These are phyloP conservation scores for Malthinus seriepunctatus DNA, from an alignment of 2,888 invertebrate species.

Conservation along the genomic window DNA sequence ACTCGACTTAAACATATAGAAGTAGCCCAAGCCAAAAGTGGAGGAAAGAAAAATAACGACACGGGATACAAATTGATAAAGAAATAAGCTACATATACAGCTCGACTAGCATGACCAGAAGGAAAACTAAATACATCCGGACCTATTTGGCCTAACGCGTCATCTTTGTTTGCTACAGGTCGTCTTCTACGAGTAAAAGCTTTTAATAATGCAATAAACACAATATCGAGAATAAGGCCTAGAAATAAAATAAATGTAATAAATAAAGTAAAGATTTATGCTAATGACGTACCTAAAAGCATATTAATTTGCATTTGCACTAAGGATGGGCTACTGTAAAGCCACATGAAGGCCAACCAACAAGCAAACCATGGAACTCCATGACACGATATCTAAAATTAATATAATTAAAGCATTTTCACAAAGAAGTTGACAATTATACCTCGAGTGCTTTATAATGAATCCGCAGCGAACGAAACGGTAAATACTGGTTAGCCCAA, in stretches of 20 bases:
- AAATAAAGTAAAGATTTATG: background rate
- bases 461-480: conserved; percentile 58
- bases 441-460: conserved; percentile 64
- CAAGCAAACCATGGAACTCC: conserved; percentile 84
- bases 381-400: conserved; percentile 77
- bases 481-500: conserved; percentile 55
- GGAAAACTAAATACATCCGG: conserved; percentile 93
- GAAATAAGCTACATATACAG: conserved; percentile 74
- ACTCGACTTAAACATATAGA: conserved; percentile 79
- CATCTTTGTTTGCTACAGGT: conserved; percentile 66
- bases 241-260: conserved; percentile 50
- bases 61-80: conserved; percentile 69
- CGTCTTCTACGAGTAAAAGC: conserved; percentile 76
- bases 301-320: conserved; percentile 86
- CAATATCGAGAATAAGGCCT: conserved; percentile 82
- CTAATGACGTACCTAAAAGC: conserved; percentile 66
- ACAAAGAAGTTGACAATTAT: conserved; percentile 24
- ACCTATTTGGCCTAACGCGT: conserved; percentile 69
- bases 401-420: background rate
- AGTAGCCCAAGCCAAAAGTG: conserved; percentile 74
- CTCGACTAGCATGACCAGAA: conserved; percentile 90
- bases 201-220: conserved; percentile 77
- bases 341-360: conserved; percentile 78
- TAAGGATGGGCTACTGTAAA: conserved; percentile 68
- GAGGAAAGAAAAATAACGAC: conserved; percentile 61